Evolutionary conservation across 2,797 vertebrate species (phyloP).

Genomic region (Cercopithecus hamlyni): DNA sequence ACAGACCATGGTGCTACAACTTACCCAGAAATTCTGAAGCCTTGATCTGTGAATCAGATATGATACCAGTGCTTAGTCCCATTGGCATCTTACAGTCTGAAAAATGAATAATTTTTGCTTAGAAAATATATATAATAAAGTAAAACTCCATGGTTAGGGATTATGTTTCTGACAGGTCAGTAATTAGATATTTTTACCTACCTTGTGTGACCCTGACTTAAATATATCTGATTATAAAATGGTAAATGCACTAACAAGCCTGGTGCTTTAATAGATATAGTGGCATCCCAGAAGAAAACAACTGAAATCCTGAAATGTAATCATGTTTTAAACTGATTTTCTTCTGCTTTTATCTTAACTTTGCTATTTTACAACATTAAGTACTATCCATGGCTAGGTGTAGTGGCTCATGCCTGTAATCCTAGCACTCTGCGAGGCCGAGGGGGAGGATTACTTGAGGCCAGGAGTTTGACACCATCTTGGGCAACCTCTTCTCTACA

Average conservation of each 20-base stretch:
- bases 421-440: neutral
- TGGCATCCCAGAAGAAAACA: neutral
- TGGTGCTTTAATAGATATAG: neutral
- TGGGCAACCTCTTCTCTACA: neutral
- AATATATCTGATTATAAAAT: neutral
- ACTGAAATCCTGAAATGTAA: neutral
- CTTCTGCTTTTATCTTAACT: neutral
- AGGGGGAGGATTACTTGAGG: neutral
- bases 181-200: neutral
- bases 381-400: neutral
- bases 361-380: neutral
- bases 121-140: neutral
- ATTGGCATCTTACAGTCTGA: slow-evolving; percentile 92
- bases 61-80: slow-evolving; percentile 89
- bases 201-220: neutral
- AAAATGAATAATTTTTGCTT: slow-evolving; percentile 7
- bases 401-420: neutral
- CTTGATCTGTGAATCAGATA: slow-evolving; percentile 90
- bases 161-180: neutral
- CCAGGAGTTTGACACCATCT: neutral
- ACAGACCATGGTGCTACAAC: neutral
- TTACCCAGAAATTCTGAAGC: slow-evolving; percentile 89
- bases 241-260: neutral
- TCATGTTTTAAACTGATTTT: neutral
- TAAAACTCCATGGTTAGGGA: neutral